Evolutionary conservation across 2,797 vertebrate species (phyloP).

Genomic region (Squalus acanthias): DNA sequence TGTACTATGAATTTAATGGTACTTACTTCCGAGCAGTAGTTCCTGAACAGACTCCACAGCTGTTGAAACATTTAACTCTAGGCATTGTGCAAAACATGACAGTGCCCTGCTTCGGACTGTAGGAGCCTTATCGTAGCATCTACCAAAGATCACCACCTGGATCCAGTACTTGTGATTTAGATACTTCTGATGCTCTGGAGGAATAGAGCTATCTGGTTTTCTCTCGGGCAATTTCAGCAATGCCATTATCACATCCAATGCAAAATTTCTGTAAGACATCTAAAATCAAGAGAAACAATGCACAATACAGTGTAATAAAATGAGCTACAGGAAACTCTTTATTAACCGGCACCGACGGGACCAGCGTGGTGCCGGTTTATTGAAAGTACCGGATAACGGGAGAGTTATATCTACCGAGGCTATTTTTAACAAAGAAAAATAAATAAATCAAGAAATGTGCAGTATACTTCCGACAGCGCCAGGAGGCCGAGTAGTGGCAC

Average conservation of each 20-base stretch:
- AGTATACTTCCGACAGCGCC: too few relatives aligned
- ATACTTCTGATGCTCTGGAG: slow-evolving; percentile 57
- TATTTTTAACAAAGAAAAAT: too few relatives aligned
- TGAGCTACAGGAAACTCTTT: too few relatives aligned
- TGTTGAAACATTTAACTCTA: slow-evolving; percentile 65
- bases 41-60: slow-evolving; percentile 63
- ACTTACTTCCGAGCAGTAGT: slow-evolving; percentile 72
- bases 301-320: background rate
- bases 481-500: too few relatives aligned
- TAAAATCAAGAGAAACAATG: slow-evolving; percentile 45
- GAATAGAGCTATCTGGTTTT: slow-evolving; percentile 47
- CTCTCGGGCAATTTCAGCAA: slow-evolving; percentile 74
- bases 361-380: too few relatives aligned
- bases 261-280: slow-evolving; percentile 76
- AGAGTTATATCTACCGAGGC: too few relatives aligned
- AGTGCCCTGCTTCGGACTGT: slow-evolving; percentile 78
- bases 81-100: slow-evolving; percentile 73
- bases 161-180: slow-evolving; percentile 79
- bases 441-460: too few relatives aligned
- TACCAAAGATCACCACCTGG: slow-evolving; percentile 73
- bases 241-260: slow-evolving; percentile 78
- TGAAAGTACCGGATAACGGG: too few relatives aligned
- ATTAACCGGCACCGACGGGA: too few relatives aligned
- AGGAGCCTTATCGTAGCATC: slow-evolving; percentile 71
- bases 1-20: background rate